Base-by-base conservation (phyloP, 1,140 invertebrate species). In the Rhysida immarginata region DNA sequence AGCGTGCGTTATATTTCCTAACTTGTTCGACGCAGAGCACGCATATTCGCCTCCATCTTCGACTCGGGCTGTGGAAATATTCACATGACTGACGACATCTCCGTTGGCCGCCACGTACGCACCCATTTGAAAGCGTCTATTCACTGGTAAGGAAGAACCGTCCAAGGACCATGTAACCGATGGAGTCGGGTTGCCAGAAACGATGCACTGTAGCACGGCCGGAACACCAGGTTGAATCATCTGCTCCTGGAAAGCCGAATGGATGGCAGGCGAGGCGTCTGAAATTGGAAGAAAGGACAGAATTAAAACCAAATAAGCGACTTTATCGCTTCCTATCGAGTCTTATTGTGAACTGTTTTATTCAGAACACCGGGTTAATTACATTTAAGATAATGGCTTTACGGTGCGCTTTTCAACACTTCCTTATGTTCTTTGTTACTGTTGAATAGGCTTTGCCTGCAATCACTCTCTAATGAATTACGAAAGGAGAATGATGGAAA, bases 141-240 rank as follows among this genome's bases (percentile, higher is more conserved):
- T 51, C 8, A 27, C 49, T 5, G 49, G 49, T n/a, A 51, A 16
- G 23, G 49, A 26, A 13, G 13, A 25, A 3, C 53, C 88, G 71
- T 96, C 93, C 13, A 96, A 74, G 70, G 87, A 84, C 94, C 94
- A 97, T 2, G 82, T 84, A 55, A 97, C 90, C 74, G 90, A 87
- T 50, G 94, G 93, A 16, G 87, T 87, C 11, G 94, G 94, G 70
- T 94, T 96, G 46, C 90, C 90, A 14, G 84, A 82, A 35, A 82
- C 83, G 14, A 81, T 76, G 69, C 86, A 89, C 64, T 85, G 84
- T 5, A 96, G 73, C 56, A 85, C 85, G 14, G 91, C 81, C 53
- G 83, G 81, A 23, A 85, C 84, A 44, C 88, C 87, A 0, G 88
- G 87, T 61, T 90, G 83, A 57, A 92, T 78, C 45, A 87, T 90